These are phyloP conservation scores for Megalonaias nervosa DNA, from an alignment of 1,140 invertebrate species.

Conservation along the genomic window DNA sequence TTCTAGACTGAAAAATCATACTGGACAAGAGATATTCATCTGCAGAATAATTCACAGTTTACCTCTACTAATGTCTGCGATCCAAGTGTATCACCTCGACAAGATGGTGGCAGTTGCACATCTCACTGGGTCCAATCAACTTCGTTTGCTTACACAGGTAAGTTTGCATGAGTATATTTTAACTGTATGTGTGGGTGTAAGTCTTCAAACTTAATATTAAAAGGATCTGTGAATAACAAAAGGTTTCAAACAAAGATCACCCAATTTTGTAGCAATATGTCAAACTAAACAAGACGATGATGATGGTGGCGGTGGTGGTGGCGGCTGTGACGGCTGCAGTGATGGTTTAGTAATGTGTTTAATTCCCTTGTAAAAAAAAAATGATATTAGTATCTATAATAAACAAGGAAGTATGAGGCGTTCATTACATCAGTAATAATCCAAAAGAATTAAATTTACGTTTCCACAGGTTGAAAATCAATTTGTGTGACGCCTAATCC, in stretches of 20 bases:
- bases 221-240: neutral
- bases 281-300: neutral
- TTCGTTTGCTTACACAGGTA: conserved; percentile 60
- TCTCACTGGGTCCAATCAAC: conserved; percentile 63
- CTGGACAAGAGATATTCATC: conserved; percentile 50
- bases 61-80: conserved; percentile 63
- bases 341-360: too few species aligned
- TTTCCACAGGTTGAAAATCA: too few species aligned
- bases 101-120: conserved; percentile 67
- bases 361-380: too few species aligned
- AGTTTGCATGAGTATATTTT: too few species aligned
- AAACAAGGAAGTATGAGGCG: too few species aligned
- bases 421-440: too few species aligned
- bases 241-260: neutral
- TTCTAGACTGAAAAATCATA: conserved; percentile 58
- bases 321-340: too few species aligned
- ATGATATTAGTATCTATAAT: too few species aligned
- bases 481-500: conserved; percentile 42
- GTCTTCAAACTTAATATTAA: neutral
- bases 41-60: conserved; percentile 66
- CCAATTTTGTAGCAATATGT: neutral
- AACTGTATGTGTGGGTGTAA: too few species aligned
- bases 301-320: too few species aligned
- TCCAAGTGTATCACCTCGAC: conserved; percentile 67
- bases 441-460: too few species aligned